Evolutionary conservation across 2,888 invertebrate species (phyloP).

Genomic region (Chirona hameri): DNA sequence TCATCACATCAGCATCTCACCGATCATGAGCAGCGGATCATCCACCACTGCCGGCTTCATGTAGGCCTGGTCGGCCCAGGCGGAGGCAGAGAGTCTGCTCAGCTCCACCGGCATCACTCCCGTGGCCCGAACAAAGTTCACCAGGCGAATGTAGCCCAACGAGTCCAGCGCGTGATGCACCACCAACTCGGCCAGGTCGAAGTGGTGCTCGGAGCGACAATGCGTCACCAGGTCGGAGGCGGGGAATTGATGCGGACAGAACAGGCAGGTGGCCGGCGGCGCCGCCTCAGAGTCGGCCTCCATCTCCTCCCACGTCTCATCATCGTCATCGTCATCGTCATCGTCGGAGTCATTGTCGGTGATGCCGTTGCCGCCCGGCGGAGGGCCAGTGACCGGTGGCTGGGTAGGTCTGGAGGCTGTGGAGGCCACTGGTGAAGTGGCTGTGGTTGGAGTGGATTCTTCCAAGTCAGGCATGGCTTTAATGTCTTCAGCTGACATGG

Average conservation of each 20-base stretch:
- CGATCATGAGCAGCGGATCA: slow-evolving; percentile 80
- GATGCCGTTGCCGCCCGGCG: neutral
- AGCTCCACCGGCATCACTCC: slow-evolving; percentile 33
- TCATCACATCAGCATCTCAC: no score
- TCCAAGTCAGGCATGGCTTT: neutral
- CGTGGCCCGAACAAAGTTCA: slow-evolving; percentile 37
- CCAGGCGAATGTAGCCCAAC: slow-evolving; percentile 37
- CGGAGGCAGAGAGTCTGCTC: slow-evolving; percentile 52
- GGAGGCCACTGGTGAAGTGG: neutral
- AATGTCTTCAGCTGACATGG: neutral
- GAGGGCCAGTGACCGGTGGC: no score
- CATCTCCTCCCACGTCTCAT: slow-evolving; percentile 34
- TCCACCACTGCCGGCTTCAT: slow-evolving; percentile 66
- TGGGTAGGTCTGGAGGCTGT: no score
- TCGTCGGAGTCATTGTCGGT: slow-evolving; percentile 13
- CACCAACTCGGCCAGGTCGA: slow-evolving; percentile 34
- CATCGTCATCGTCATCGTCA: slow-evolving; percentile 31
- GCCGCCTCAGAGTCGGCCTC: slow-evolving; percentile 32
- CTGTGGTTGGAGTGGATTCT: neutral
- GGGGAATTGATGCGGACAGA: slow-evolving; percentile 29
- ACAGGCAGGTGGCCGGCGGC: slow-evolving; percentile 31
- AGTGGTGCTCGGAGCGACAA: slow-evolving; percentile 33
- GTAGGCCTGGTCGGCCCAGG: slow-evolving; percentile 75
- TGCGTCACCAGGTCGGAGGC: slow-evolving; percentile 31
- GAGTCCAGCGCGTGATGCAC: slow-evolving; percentile 35